A percentile compares a stretch with the other conserved stretches of the same genome.
Evolutionary conservation across 2,888 invertebrate genomes (phyloP).

Genomic region (Philopedon plagiatum): DNA sequence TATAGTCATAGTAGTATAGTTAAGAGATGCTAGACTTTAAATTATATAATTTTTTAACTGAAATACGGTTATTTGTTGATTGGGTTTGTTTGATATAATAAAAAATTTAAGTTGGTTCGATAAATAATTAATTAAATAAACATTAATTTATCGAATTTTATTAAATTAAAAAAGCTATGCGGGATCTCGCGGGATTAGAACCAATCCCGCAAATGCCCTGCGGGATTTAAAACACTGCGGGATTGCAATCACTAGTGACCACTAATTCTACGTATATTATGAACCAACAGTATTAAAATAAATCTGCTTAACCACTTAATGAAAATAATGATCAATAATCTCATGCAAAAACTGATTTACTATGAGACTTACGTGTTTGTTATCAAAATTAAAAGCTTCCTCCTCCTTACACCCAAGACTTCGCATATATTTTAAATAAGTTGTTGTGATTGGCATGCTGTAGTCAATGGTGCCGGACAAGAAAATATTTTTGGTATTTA

Average conservation of each 20-base stretch:
- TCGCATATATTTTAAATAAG: slow-evolving; percentile 88
- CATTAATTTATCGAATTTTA: no score
- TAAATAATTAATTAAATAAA: no score
- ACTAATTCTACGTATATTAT: not conserved
- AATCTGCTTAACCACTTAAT: slow-evolving; percentile 39
- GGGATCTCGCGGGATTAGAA: no score
- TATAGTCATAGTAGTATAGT: no score
- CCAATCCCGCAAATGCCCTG: no score
- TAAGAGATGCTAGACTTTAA: no score
- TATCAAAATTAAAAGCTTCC: slow-evolving; percentile 74
- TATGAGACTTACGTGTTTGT: slow-evolving; percentile 72
- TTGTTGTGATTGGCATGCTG: slow-evolving; percentile 91
- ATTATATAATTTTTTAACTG: no score
- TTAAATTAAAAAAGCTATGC: no score
- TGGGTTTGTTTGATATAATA: no score
- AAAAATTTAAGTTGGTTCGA: no score
- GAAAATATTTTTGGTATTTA: slow-evolving; percentile 57
- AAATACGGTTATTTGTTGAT: no score
- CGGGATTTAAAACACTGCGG: no score
- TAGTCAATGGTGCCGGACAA: slow-evolving; percentile 78
- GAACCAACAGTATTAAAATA: not conserved
- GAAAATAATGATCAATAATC: slow-evolving; percentile 64
- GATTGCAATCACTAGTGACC: not conserved
- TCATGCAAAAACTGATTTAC: slow-evolving; percentile 67
- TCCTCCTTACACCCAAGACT: slow-evolving; percentile 78